Evolutionary conservation across 2,888 invertebrate species (phyloP), one percentile per base, ranked within the genome.

Genomic region (Trichogramma evanescens): DNA sequence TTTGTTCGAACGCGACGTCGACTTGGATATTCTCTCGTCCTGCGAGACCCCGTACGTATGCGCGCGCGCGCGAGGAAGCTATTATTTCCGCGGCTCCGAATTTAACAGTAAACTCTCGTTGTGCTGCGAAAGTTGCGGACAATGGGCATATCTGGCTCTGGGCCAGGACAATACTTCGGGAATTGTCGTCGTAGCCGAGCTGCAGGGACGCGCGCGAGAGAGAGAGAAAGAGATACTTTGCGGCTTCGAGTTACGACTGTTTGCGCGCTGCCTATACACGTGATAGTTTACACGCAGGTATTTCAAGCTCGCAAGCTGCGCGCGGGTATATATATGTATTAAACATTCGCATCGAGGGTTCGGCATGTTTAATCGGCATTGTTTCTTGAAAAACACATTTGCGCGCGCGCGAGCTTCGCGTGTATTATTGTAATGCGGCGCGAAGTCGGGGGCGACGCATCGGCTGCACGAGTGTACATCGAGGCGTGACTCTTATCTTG

Each of bases 381-480:
- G 26, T 26, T 26, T 26, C 26, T 26, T 26, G 26, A 26, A 26
- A 26, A 26, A 26, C 26, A 26, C 26, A 38, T 48, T 13, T 48
- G 43, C n/a, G 43, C 8, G n/a, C 10, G 42, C 13, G 10, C n/a
- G 49, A 13, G 53, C 44, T 26, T 7, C 45, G 45, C 9, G 42
- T 26, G 26, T 3, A 26, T 26, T 26, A 26, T 26, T 26, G 26
- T 26, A 26, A 26, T 26, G 2, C 26, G 65, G 63, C 58, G 55
- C 59, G 57, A 59, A 6, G 41, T 40, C 6, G 43, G n/a, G 43
- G n/a, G 48, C 63, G 61, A 68, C 69, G 73, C 71, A 72, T 74
- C 74, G 73, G 73, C 70, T 64, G 69, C 73, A 71, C 72, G 71
- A 74, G 74, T 75, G 74, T 75, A 73, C 67, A 65, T 68, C 56